Percentiles rank a stretch among this genome's conserved stretches.
Evolutionary conservation across 2,113 vertebrate species (phyloP).

Genomic region (Illadopsis cleaveri): DNA sequence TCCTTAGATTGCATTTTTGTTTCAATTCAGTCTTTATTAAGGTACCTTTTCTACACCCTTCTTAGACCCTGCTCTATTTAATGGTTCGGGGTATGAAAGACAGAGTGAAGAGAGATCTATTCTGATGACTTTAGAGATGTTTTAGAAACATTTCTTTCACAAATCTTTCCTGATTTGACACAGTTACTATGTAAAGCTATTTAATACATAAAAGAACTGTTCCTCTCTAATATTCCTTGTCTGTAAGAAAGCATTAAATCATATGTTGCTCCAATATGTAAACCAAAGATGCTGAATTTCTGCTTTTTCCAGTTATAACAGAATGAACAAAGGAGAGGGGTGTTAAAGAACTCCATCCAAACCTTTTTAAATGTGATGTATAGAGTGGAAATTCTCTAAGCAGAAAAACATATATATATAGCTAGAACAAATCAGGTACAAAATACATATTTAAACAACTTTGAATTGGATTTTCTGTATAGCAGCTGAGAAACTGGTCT

Average conservation of each 20-base stretch:
- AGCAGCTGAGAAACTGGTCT: neutral
- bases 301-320: neutral
- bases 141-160: neutral
- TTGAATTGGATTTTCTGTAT: neutral
- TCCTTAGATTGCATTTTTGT: neutral
- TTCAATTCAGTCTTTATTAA: neutral
- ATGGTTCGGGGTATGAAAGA: neutral
- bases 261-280: neutral
- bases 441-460: neutral
- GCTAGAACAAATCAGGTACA: neutral
- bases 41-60: neutral
- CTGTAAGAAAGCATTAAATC: neutral
- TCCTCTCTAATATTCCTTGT: neutral
- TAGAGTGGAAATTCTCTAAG: neutral
- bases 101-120: neutral
- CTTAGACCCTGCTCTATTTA: constrained; percentile 19
- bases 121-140: neutral
- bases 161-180: constrained; percentile 9
- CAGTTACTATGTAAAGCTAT: neutral
- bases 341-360: neutral
- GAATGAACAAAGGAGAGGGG: neutral
- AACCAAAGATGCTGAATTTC: neutral
- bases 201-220: neutral
- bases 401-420: neutral
- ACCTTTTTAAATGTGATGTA: neutral